Base-by-base conservation (phyloP, 2,888 invertebrate species). In the Emmelina monodactyla region DNA sequence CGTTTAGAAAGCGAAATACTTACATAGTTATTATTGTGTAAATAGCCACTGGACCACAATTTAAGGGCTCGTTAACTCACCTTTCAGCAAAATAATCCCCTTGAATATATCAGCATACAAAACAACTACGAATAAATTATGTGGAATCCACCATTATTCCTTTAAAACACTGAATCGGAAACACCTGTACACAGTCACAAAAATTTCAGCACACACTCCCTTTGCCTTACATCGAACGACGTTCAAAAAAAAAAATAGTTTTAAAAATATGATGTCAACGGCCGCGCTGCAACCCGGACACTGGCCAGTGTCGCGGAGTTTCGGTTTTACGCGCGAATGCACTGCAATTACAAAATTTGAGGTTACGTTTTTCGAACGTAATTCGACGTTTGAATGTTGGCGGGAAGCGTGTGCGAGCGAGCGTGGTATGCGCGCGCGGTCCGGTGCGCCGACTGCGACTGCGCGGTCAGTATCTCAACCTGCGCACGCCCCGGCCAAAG, bases 111-210 rank as follows among this genome's bases (percentile, higher is more conserved):
- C 51, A 53, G 53, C 50, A 55, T 51, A 55, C 51, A 51, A 40
- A 47, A 51, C 76, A 78, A 75, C 66, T 45, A 54, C 58, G 58
- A 51, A 51, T 51, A 45, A 55, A n/a, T 64, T 69, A 71, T 51
- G 66, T 73, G 58, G 61, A 69, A 68, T 76, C 60, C 76, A 78
- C 70, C 78, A 79, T 78, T 58, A 62, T 75, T 71, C 61, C 60
- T 50, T 35, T 58, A 56, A 58, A 76, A 76, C 75, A 64, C 45
- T 50, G 38, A 37, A 41, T 50, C 9, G 41, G 53, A 61, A 61
- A 59, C 72, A 75, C 73, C 60, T 64, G 47, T 46, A 42, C 41
- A 51, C 58, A 57, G 55, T 63, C 53, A 53, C 33, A 36, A 30
- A 7, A 16, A 47, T 47, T 45, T 58, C 52, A 58, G 62, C 66